These are phyloP conservation scores for Lucinisca nassula DNA, from an alignment of 2,888 invertebrate genomes.

Conservation along the genomic window DNA sequence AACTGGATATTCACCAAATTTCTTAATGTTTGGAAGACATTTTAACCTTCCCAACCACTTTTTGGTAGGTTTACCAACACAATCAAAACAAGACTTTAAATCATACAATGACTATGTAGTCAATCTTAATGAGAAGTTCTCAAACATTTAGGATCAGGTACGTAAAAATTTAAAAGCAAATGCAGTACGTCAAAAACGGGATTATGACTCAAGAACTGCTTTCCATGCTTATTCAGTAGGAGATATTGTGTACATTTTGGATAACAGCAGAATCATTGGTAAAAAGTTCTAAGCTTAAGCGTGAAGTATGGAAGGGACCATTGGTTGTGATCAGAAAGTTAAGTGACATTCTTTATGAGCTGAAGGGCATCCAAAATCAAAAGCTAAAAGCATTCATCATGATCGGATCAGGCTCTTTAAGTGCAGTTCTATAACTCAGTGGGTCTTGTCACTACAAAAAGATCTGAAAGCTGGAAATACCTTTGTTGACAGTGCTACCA, in stretches of 20 bases:
- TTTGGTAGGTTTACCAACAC: neutral
- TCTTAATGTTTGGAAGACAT: conserved; percentile 35
- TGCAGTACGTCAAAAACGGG: conserved; percentile 27
- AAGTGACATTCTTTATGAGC: conserved; percentile 23
- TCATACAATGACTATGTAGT: conserved; percentile 21
- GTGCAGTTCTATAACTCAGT: no score
- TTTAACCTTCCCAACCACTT: conserved; percentile 14
- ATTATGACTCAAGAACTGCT: conserved; percentile 27
- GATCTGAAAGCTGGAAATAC: no score
- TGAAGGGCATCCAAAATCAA: neutral
- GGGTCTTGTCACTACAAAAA: no score
- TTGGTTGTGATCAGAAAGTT: conserved; percentile 20
- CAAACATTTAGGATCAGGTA: neutral
- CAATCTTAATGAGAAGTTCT: conserved; percentile 20
- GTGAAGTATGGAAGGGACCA: conserved; percentile 38
- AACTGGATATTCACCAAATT: conserved; percentile 38
- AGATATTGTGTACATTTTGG: conserved; percentile 24
- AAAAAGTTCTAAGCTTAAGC: conserved; percentile 18
- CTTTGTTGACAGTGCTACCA: no score
- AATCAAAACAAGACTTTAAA: neutral
- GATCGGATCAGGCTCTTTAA: no score
- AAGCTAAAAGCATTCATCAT: conserved; percentile 10
- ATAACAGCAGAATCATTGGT: conserved; percentile 18
- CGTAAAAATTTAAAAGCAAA: conserved; percentile 1
- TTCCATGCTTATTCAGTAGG: neutral